Evolutionary conservation across 1,140 invertebrate genomes (phyloP).

Genomic region (Druon quercuslanigerum): DNA sequence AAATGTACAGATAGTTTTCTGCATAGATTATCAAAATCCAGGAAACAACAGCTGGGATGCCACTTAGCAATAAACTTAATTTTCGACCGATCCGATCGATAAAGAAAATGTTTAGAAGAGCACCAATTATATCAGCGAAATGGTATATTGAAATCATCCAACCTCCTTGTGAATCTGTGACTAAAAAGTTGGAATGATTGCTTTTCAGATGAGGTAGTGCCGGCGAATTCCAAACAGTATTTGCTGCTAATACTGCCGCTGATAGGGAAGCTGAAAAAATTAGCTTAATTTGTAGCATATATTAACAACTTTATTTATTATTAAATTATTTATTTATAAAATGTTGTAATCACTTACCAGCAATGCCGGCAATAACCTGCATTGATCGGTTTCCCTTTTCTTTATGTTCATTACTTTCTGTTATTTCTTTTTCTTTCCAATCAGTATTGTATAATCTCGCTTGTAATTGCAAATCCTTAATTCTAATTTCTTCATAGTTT

Average conservation of each 20-base stretch:
- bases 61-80: not conserved
- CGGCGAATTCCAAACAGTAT: constrained; percentile 12
- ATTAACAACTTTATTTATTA: too few relatives aligned
- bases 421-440: not conserved
- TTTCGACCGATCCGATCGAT: constrained; percentile 13
- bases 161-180: constrained; percentile 4
- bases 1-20: not conserved
- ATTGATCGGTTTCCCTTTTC: not conserved
- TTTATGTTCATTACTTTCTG: not conserved
- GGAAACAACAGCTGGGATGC: not conserved
- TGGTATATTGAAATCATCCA: constrained; percentile 23
- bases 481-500: not conserved
- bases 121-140: not conserved
- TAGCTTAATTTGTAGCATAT: too few relatives aligned
- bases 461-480: not conserved
- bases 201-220: constrained; percentile 2
- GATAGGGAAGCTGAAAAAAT: not conserved
- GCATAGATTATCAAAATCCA: constrained; percentile 12
- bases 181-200: not conserved
- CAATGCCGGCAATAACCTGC: constrained; percentile 12
- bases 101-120: constrained; percentile 9
- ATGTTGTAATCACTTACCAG: not conserved
- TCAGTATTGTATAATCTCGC: not conserved
- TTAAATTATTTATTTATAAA: not conserved
- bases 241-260: constrained; percentile 20